Base-by-base conservation (phyloP, 2,888 invertebrate species). In the Sarcophaga subvicina region DNA sequence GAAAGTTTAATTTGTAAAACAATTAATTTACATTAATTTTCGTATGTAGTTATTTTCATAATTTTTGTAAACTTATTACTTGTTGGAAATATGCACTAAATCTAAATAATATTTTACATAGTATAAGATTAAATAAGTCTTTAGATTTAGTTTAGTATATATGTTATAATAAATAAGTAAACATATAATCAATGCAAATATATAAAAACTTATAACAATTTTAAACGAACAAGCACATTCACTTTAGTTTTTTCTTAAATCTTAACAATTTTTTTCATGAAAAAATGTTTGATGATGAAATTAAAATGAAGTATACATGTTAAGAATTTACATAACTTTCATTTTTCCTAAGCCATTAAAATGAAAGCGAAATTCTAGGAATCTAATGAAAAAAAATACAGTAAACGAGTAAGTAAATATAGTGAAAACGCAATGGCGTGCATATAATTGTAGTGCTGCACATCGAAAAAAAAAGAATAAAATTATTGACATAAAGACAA, bases 301-400 rank as follows among this genome's bases (percentile, higher is more conserved):
- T 60, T 59, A 37, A 37, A 37, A 8, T 37, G 10, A 37, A 37
- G 8, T 37, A 37, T 37, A 37, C 37, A 37, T 47, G 22, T 71
- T 69, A 62, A 17, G 78, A 83, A 78, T 72, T 83, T 70, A 77
- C 82, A 47, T 22, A 69, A 83, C 77, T 78, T 78, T 78, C 72
- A 72, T 78, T 83, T 77, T 60, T 69, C 25, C 59, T 17, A 25
- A 72, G 22, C 47, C 47, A 78, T 72, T 67, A 67, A 83, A 83
- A 83, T 63, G 83, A 83, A 83, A 83, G 77, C 62, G 78, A 83
- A 83, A 83, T 83, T 73, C 60, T 78, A 20, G 72, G 20, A 66
- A 72, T 60, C 54, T 69, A 63, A 54, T 54, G 17, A 54, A 47
- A 76, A 76, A n/a, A 47, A 10, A 49, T 37, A 11, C 17, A 54